Evolutionary conservation across 2,888 invertebrate species (phyloP).

Genomic region (Idaea aversata): DNA sequence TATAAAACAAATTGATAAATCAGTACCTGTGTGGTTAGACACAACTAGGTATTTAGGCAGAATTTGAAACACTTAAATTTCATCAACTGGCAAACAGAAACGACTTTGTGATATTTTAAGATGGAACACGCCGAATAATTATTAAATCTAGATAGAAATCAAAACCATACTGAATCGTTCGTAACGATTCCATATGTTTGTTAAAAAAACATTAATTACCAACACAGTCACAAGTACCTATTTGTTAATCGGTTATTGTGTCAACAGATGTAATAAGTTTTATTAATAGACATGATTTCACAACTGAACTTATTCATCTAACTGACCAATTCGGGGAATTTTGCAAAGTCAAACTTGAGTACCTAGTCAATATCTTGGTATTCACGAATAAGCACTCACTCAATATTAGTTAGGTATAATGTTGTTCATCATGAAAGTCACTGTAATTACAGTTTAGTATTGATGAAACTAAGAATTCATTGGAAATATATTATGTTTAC

Average conservation of each 20-base stretch:
- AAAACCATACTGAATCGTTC: no score
- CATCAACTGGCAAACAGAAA: no score
- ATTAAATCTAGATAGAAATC: no score
- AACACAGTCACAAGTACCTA: conserved; percentile 5
- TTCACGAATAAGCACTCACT: background rate
- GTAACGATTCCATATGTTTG: background rate
- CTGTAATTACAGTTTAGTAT: background rate
- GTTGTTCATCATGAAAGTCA: background rate
- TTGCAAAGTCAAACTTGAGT: background rate
- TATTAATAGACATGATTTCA: conserved; percentile 25
- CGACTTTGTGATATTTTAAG: no score
- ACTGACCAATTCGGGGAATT: conserved; percentile 1
- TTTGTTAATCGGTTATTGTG: conserved; percentile 28
- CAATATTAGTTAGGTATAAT: background rate
- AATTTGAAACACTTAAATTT: no score
- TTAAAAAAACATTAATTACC: background rate
- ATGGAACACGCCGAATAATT: no score
- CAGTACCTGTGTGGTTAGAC: no score
- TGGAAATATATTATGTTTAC: background rate
- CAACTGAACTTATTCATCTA: conserved; percentile 2
- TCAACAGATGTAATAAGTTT: conserved; percentile 22
- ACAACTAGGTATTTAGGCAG: no score
- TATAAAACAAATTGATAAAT: no score
- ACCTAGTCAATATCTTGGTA: background rate
- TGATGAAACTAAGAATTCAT: background rate